Percentiles rank a stretch among this genome's conserved stretches.
Conservation (phyloP, 2,797 vertebrate genomes). For the Oreochromis grahami region DNA sequence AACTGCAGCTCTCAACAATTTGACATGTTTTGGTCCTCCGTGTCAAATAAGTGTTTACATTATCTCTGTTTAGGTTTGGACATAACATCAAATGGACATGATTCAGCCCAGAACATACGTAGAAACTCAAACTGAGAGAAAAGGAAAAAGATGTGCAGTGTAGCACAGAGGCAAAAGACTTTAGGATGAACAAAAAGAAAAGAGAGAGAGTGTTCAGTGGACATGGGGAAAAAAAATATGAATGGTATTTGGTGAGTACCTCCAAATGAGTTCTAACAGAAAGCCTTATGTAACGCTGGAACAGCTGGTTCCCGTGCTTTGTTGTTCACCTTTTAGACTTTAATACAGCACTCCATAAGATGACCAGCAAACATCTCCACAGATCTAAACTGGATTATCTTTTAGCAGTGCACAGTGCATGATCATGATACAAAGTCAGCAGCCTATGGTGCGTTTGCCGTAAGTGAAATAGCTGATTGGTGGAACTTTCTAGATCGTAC, state of each 20-base stretch:
- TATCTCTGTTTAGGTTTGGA: slow-evolving; percentile 59
- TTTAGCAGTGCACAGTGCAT: background rate
- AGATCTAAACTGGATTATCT: background rate
- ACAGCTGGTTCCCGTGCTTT: background rate
- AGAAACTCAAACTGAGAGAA: slow-evolving; percentile 10
- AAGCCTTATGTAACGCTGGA: background rate
- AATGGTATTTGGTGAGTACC: background rate
- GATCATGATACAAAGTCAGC: background rate
- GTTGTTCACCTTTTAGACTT: background rate
- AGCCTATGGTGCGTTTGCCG: background rate
- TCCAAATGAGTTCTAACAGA: background rate
- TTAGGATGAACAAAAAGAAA: background rate
- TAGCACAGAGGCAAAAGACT: background rate
- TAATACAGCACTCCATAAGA: background rate
- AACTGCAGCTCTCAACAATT: slow-evolving; percentile 56
- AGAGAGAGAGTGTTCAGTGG: slow-evolving; percentile 8
- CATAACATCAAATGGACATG: slow-evolving; percentile 55
- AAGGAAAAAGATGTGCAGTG: background rate
- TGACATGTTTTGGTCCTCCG: slow-evolving; percentile 64
- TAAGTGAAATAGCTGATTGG: background rate
- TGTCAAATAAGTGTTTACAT: slow-evolving; percentile 63
- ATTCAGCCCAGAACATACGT: slow-evolving; percentile 53
- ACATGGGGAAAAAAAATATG: slow-evolving; percentile 13
- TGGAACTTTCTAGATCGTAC: background rate
- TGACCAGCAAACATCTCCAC: background rate